Evolutionary conservation across 1,140 invertebrate genomes (phyloP), one percentile per base, ranked within the genome.

Genomic region (Leptopilina clavipes): DNA sequence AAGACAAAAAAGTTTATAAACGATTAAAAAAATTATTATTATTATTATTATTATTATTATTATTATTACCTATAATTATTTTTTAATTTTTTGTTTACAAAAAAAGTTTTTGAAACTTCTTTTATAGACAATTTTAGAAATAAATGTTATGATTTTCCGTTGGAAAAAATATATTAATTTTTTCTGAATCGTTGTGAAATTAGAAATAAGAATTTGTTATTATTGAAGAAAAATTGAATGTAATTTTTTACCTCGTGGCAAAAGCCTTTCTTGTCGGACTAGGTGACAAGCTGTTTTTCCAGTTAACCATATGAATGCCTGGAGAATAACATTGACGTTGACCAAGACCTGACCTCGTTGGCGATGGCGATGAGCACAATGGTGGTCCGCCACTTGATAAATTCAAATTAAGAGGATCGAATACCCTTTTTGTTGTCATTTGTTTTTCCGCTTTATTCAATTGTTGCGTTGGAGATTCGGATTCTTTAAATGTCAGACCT

Each of bases 241-340:
- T 73, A 76, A 73, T 48, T 78, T 70, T 71, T 43, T 56, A 92
- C 91, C 91, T 91, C 10, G 94, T 95, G 74, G 94, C 93, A 87
- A 95, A 96, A 17, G 93, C 92, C 83, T 94, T 95, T 75, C 95
- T 91, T 8, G 95, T 96, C 2, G 96, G 96, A 82, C 95, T 97
- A 14, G 96, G 96, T 6, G 95, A 96, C 59, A 95, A 90, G 85
- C 91, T 93, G 71, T 88, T 92, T 79, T 93, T 93, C 90, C 89
- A 91, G 56, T 86, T 86, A 22, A 89, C 86, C 80, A 92, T 89
- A 77, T 93, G 93, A 84, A 93, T 91, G 43, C 92, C 92, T 7
- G 93, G 93, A 2, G 93, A 94, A 88, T 93, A 93, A 89, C 94
- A 93, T 76, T 93, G 93, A 86, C 92, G 86, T 78, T 87, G 92